Evolutionary conservation across 2,888 invertebrate species (phyloP), one percentile per base, ranked within the genome.

Genomic region (Hololepta plana): DNA sequence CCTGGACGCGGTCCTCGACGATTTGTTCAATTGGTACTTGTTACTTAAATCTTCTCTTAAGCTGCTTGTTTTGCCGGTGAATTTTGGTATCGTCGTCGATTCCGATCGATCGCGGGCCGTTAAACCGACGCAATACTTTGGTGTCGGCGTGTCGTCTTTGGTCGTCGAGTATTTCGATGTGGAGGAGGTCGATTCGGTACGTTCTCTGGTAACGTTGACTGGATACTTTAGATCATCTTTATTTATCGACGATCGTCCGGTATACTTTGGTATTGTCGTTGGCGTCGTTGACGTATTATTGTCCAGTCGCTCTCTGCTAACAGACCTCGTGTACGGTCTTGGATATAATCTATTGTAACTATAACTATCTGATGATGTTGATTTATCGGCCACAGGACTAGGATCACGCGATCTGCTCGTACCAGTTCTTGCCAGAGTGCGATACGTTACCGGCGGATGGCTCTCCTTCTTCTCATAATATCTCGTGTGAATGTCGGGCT

Each of bases 311-410:
- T 54, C 53, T 29, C 49, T 38, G 31, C 51, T 51, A 7, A 38
- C 42, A 3, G 49, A 47, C 33, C 49, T 38, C 12, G 45, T 41
- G 17, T 47, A 45, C 12, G 45, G 49, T 39, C 61, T 53, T 15
- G 65, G 60, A 40, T 66, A 67, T 20, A 66, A 43, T 47, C 65
- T 60, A 25, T 47, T 51, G 40, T 60, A 60, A 41, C 54, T 63
- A 34, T 61, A 62, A 38, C 59, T 53, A 20, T 35, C 32, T 23
- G 30, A 32, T 24, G 35, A 38, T 55, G 60, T 59, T 57, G 57
- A 61, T 26, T 37, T 39, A 23, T 38, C 35, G 43, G 58, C 61
- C 35, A 51, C 46, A 32, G 67, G 63, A 43, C 67, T 70, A 8
- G 62, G 57, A 43, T 71, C 71, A 35, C 67, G 57, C 23, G 60